Percentiles rank a stretch among this genome's conserved stretches.
These are phyloP conservation scores for Cyrtonyx montezumae DNA, from an alignment of 2,113 vertebrate genomes.

Conservation along the genomic window DNA sequence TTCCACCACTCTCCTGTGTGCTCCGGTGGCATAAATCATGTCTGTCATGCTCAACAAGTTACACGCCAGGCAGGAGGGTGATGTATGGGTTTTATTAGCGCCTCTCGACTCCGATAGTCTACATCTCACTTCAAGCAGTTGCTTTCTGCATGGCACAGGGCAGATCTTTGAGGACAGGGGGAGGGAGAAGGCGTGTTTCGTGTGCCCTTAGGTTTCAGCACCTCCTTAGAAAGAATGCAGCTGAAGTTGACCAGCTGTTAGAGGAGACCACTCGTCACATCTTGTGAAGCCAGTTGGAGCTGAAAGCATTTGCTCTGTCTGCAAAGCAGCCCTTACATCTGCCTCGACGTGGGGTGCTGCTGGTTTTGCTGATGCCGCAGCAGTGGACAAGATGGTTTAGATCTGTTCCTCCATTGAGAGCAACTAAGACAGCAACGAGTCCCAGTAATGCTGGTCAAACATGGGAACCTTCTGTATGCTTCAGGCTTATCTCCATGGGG, in stretches of 20 bases:
- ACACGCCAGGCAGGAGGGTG: not conserved
- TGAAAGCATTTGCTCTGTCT: fast-evolving
- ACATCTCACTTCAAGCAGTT: not conserved
- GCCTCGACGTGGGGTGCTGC: not conserved
- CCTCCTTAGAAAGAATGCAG: not conserved
- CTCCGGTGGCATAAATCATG: not conserved
- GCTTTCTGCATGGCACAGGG: not conserved
- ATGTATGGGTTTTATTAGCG: not conserved
- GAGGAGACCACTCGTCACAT: not conserved
- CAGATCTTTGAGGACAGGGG: not conserved
- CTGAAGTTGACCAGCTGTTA: not conserved
- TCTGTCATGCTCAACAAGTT: not conserved
- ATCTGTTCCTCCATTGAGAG: not conserved
- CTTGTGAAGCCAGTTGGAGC: not conserved
- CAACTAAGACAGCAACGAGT: not conserved
- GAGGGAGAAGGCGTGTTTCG: not conserved
- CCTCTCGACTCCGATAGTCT: not conserved
- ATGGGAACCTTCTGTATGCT: not conserved
- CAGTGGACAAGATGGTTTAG: not conserved
- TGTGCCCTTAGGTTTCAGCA: not conserved
- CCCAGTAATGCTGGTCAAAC: not conserved
- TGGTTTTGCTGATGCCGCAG: not conserved
- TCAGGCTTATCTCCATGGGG: not conserved
- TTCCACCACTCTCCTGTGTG: not conserved
- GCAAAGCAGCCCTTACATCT: not conserved